Evolutionary conservation across 2,797 vertebrate genomes (phyloP).

Genomic region (Hypotaenidia philippensis): DNA sequence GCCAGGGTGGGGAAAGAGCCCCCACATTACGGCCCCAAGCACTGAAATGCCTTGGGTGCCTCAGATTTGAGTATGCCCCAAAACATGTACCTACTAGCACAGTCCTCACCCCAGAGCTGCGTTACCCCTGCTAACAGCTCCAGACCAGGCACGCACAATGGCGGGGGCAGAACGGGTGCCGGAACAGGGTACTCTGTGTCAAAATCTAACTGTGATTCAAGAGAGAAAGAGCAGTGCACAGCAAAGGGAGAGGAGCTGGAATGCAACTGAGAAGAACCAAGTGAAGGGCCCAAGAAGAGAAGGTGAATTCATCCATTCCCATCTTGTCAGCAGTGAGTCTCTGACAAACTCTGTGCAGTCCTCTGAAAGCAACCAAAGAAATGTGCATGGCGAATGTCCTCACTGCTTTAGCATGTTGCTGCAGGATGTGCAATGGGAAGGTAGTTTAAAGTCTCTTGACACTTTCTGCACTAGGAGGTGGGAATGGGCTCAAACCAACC

Average conservation of each 20-base stretch:
- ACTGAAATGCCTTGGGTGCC: background rate
- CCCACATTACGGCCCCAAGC: background rate
- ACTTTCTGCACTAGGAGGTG: background rate
- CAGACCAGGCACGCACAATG: fast-evolving
- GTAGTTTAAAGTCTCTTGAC: background rate
- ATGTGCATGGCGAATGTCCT: background rate
- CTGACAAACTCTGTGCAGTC: background rate
- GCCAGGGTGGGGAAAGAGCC: background rate
- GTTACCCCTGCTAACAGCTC: background rate
- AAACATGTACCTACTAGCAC: background rate
- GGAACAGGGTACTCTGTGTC: background rate
- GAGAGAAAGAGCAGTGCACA: background rate
- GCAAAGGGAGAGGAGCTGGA: background rate
- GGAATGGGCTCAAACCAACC: background rate
- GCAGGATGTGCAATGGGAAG: background rate
- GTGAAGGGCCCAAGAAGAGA: background rate
- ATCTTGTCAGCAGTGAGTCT: background rate
- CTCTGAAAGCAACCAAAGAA: background rate
- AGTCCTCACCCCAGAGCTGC: background rate
- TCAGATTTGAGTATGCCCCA: background rate
- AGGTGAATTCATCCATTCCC: background rate
- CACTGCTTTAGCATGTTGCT: background rate
- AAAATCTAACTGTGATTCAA: background rate
- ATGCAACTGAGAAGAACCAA: background rate
- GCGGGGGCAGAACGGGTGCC: background rate